Percentiles rank a stretch among this genome's conserved stretches.
Evolutionary conservation across 1,140 invertebrate genomes (phyloP).

Genomic region (Platorchestia sp.): DNA sequence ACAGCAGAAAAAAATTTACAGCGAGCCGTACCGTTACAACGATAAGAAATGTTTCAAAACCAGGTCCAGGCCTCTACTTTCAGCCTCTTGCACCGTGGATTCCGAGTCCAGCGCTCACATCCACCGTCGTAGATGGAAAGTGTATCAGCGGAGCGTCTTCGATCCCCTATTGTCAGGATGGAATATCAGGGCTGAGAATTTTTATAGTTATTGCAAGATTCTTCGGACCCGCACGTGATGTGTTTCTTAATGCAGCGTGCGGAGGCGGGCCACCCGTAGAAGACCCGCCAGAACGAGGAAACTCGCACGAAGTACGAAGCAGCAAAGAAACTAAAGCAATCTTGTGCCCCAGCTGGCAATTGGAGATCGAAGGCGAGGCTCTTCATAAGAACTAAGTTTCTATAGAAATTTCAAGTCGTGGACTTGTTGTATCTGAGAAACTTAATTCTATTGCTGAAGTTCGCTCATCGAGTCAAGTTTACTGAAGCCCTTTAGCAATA

Average conservation of each 20-base stretch:
- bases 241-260: conserved; percentile 34
- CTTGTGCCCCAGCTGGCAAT: background rate
- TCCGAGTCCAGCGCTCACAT: background rate
- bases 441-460: background rate
- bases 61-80: background rate
- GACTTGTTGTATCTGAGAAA: conserved; percentile 1
- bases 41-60: no score
- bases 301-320: background rate
- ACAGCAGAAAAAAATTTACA: no score
- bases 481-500: background rate
- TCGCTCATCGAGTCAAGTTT: background rate
- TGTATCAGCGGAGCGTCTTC: background rate
- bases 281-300: background rate
- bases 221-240: background rate
- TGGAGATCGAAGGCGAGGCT: background rate
- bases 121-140: background rate
- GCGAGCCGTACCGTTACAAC: no score
- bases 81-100: background rate
- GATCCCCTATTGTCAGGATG: background rate
- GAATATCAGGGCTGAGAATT: background rate
- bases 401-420: background rate
- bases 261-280: background rate
- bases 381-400: conserved; percentile 1
- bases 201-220: conserved; percentile 53
- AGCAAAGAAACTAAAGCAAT: background rate